Percentiles rank a stretch among this genome's conserved stretches.
Conservation (phyloP, 2,113 vertebrate genomes). For the Alces alces region DNA sequence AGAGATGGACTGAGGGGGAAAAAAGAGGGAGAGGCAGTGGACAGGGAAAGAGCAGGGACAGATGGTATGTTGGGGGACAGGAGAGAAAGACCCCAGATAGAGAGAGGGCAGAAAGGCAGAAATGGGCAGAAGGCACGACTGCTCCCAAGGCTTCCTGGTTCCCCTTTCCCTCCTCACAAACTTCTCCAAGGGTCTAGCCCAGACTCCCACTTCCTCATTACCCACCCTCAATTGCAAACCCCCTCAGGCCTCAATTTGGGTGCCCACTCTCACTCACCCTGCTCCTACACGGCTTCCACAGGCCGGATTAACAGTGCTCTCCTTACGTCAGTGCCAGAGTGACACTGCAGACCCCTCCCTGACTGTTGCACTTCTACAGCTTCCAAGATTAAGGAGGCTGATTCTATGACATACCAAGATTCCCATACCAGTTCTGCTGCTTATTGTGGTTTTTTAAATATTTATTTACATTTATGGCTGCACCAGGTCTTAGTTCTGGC, state of each 20-base stretch:
- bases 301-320: background rate
- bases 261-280: too few relatives aligned
- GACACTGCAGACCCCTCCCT: background rate
- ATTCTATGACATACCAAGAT: rapidly evolving
- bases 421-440: background rate
- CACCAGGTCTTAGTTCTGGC: background rate
- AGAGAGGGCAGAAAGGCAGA: background rate
- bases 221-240: too few relatives aligned
- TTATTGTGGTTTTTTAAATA: background rate
- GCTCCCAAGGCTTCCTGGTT: background rate
- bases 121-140: background rate
- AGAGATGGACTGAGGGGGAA: background rate
- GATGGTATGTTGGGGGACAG: background rate
- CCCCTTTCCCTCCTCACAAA: background rate
- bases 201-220: background rate
- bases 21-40: background rate
- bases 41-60: background rate
- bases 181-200: background rate
- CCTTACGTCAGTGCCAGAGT: background rate
- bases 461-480: background rate
- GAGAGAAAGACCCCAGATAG: background rate
- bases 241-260: background rate
- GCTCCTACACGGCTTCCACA: background rate
- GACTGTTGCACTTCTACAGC: rapidly evolving
- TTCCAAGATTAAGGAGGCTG: background rate